Evolutionary conservation across 37 sponge, comb jelly and placozoan species (phyloP), one percentile per base, ranked within the genome.

Genomic region (Geodia barretti): DNA sequence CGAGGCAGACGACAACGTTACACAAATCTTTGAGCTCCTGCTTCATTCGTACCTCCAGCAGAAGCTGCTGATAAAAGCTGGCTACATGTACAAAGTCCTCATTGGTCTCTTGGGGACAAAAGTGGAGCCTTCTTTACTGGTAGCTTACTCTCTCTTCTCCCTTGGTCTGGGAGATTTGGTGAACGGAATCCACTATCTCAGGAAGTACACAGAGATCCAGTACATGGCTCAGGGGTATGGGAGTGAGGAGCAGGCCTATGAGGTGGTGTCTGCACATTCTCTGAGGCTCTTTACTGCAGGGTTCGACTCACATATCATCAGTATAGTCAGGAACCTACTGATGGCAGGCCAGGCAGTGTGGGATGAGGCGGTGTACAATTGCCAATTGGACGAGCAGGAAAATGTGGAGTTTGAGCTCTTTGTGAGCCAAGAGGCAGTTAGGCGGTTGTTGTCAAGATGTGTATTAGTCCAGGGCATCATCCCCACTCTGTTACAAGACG

Each of bases 111-210:
- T 60, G 41, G 91, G 84, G 32, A 54, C 43, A 1, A 77, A 63
- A 19, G 64, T 71, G 19, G 67, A 70, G 5, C 37, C 30, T 29
- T 73, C 74, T 11, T 33, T 87, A 62, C 42, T 83, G 2, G 39
- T 23, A 54, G 64, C 73, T 1, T 93, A 90, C 59, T 77, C 89
- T 1, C 70, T 70, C 42, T 93, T 93, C 69, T 69, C 91, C 7
- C 82, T 96, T 26, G 86, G 93, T n/a, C 40, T 96, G 29, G 96
- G 97, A 4, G 86, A 90, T 60, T 19, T 90, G 37, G 25, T 40
- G 33, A 90, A 74, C 5, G 93, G 93, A 0, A 81, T 93, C 24
- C 47, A 84, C 79, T 78, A 93, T 66, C 68, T 90, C 0, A 72
- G 79, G 26, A 21, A 30, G n/a, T 79, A 79, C 62, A 92, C 86